Evolutionary conservation across 2,797 vertebrate species (phyloP), one percentile per base, ranked within the genome.

Genomic region (Rhincodon typus): DNA sequence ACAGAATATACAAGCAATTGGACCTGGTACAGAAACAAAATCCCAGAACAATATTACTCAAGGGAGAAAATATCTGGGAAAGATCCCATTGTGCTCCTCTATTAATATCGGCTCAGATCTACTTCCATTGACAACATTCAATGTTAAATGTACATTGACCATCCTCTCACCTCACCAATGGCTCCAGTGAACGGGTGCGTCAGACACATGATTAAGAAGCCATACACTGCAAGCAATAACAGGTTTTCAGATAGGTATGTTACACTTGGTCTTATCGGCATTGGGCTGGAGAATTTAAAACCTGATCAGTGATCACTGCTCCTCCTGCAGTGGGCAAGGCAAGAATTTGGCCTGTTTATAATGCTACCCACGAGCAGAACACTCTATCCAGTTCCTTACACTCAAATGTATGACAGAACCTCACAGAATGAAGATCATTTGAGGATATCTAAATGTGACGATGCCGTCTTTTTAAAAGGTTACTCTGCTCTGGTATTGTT

Each of bases 11-110:
- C n/a, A 8, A 69, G 90, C 90, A 93, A 93, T 38, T 1, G 90
- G 90, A 69, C 90, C 90, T 93, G 90, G 90, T 69, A 93, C 62
- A 93, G n/a, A 93, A 38, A 93, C 27, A 93, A 42, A 69, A n/a
- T 3, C 8, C 7, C 34, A 42, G 12, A 93, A 12, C 21, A 25
- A 7, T 46, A 42, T 84, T 46, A 46, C 38, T 46, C 42, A 25
- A 8, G 62, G 62, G 62, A n/a, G 62, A 67, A n/a, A 93, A 38
- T 17, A 38, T 0, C 66, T n/a, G 87, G 50, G 13, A 53, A 90
- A 15, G 82, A 66, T 91, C 62, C 23, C 34, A 38, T 93, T 62
- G 34, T 42, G 27, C 3, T 87, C 42, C 50, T 23, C 21, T 50
- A 27, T 50, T 50, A 87, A 8, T 25, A 25, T 7, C 50, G 46